These are phyloP conservation scores for Tillus elongatus DNA, from an alignment of 2,888 invertebrate species.

Conservation along the genomic window DNA sequence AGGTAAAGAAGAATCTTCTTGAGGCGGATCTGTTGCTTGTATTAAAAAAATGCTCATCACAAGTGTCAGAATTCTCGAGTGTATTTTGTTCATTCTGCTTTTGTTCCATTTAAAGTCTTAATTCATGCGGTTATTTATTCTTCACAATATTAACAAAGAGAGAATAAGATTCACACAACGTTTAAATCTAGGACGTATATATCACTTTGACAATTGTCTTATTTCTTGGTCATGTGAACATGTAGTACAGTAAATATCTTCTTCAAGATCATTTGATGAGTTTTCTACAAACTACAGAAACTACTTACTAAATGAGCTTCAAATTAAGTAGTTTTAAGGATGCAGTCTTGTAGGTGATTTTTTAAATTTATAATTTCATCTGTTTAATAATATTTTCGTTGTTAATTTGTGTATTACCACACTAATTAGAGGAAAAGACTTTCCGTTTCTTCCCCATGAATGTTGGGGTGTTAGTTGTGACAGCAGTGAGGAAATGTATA, in stretches of 20 bases:
- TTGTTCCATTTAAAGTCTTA: slow-evolving; percentile 27
- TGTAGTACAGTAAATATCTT: slow-evolving; percentile 4
- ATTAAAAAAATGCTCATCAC: slow-evolving; percentile 40
- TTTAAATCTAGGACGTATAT: too few species aligned
- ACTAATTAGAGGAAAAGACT: background rate
- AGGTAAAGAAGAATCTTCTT: slow-evolving; percentile 26
- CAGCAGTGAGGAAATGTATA: too few species aligned
- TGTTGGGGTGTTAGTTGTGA: too few species aligned
- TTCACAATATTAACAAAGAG: background rate
- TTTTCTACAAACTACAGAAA: too few species aligned
- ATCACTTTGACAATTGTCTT: too few species aligned
- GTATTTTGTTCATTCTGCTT: slow-evolving; percentile 39
- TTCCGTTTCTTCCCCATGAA: background rate
- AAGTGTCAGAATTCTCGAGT: slow-evolving; percentile 37
- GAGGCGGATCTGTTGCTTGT: slow-evolving; percentile 40
- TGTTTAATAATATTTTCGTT: too few species aligned
- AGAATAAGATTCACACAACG: too few species aligned
- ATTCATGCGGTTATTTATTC: background rate
- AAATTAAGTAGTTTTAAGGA: too few species aligned
- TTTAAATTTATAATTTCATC: too few species aligned
- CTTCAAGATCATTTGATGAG: background rate
- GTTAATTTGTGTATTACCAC: background rate
- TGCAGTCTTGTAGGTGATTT: too few species aligned
- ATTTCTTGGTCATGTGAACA: slow-evolving; percentile 2
- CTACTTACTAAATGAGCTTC: too few species aligned